Base-by-base conservation (phyloP, 1,140 invertebrate genomes). In the Zaprionus tsacasi region DNA sequence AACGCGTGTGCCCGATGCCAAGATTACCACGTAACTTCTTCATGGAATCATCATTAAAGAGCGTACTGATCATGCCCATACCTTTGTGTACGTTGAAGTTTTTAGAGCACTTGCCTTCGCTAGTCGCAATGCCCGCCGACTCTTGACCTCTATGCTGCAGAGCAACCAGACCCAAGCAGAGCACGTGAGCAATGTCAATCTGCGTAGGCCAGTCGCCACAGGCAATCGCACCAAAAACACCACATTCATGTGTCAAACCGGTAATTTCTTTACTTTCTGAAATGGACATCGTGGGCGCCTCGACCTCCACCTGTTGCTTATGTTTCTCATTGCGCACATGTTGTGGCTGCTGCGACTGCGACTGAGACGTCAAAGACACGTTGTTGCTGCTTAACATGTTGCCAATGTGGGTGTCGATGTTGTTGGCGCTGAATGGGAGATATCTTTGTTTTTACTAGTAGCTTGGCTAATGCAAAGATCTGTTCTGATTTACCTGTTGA, bases 91-190 rank as follows among this genome's bases (percentile, higher is more conserved):
- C 95, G 93, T 96, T 95, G 87, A 98, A 98, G 43, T 95, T 95
- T 90, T 96, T 96, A 1, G 95, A 94, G 83, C 94, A 94, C 45
- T 94, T 94, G 61, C 97, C 98, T 93, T 97, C 96, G 77, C 97
- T 98, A 52, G 98, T 99, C 38, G 99, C 98, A 70, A 99, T 99
- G 12, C 98, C 99, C 25, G 98, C 98, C 88, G 98, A 99, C 93
- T 99, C 98, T 93, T 99, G 98, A 7, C 98, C 98, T 93, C 98
- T 96, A 93, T 99, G 99, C 93, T 99, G 99, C 30, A 99, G 93
- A 0, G 98, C 98, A 0, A 99, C 97, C 25, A 99, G 94, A 27
- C 98, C 98, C 93, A 97, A 93, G 81, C 96, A 97, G 74, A 98
- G 96, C 61, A 97, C 96, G 85, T 97, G 96, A 7, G 96, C 95